phyloP scores from a whole-genome alignment of 2,888 invertebrate species.

The Thysanoteuthis rhombus region DNA sequence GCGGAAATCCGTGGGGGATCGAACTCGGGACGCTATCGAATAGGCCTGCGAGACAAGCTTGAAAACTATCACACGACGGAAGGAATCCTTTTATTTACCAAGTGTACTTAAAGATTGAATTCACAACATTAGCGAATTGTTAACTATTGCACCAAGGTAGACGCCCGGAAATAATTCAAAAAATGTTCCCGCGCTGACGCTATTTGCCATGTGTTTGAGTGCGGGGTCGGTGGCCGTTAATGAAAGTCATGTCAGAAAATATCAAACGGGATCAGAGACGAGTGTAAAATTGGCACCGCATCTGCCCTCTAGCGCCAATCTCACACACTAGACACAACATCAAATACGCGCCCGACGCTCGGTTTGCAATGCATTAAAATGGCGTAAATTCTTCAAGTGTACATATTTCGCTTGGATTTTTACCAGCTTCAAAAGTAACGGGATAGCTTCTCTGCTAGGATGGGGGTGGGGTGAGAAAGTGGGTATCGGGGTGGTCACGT shows the following conservation, averaged over 20 bases:
- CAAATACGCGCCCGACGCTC: not conserved
- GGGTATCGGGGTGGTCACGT: not conserved
- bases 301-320: not conserved
- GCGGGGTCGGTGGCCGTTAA: not conserved
- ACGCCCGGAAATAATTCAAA: too few species aligned
- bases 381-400: constrained; percentile 23
- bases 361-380: not conserved
- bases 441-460: not conserved
- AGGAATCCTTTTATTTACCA: too few species aligned
- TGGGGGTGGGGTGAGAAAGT: not conserved
- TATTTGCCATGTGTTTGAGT: not conserved
- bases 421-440: constrained; percentile 17
- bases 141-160: too few species aligned
- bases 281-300: not conserved
- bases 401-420: constrained; percentile 1
- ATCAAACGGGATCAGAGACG: not conserved
- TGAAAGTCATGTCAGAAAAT: not conserved
- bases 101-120: too few species aligned
- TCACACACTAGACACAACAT: not conserved
- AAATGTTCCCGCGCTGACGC: too few species aligned
- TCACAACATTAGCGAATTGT: too few species aligned
- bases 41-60: too few species aligned
- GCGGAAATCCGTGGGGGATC: too few species aligned
- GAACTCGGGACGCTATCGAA: too few species aligned
- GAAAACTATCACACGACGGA: too few species aligned